phyloP scores from a whole-genome alignment of 2,888 invertebrate genomes.

The Coecobrya sp. region DNA sequence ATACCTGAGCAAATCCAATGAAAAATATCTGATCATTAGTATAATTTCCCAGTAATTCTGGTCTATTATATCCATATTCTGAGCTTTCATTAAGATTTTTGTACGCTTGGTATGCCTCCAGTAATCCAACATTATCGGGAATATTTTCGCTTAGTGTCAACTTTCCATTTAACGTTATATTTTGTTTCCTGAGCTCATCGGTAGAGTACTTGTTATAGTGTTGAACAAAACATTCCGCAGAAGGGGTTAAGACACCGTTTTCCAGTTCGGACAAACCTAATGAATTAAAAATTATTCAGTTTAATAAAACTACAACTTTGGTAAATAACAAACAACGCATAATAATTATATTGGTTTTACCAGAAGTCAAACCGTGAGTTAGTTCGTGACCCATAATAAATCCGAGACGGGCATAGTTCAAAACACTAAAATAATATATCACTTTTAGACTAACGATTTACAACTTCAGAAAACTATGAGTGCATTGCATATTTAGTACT shows the following conservation, averaged over 20 bases:
- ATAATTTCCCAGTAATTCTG: not conserved
- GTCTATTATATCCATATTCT: not conserved
- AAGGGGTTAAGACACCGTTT: not conserved
- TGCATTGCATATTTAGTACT: too few species aligned
- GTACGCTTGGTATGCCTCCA: not conserved
- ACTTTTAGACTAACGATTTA: too few species aligned
- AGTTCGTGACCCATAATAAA: not conserved
- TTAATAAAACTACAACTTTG: not conserved
- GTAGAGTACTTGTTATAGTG: not conserved
- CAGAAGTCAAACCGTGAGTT: not conserved
- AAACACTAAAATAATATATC: not conserved
- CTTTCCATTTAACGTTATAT: not conserved
- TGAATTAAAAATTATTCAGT: not conserved
- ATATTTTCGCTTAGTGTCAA: not conserved
- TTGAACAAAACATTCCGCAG: not conserved
- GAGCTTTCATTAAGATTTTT: not conserved
- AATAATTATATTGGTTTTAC: too few species aligned
- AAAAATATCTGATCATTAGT: constrained; percentile 8
- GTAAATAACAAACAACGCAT: too few species aligned
- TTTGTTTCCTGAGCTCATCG: too few species aligned
- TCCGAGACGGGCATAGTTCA: not conserved
- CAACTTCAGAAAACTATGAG: too few species aligned
- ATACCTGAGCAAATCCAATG: constrained; percentile 10
- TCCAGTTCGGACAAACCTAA: not conserved
- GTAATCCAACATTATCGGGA: not conserved